These are phyloP conservation scores for Schizopygopsis pylzovi DNA, from an alignment of 2,797 vertebrate genomes.

Conservation along the genomic window DNA sequence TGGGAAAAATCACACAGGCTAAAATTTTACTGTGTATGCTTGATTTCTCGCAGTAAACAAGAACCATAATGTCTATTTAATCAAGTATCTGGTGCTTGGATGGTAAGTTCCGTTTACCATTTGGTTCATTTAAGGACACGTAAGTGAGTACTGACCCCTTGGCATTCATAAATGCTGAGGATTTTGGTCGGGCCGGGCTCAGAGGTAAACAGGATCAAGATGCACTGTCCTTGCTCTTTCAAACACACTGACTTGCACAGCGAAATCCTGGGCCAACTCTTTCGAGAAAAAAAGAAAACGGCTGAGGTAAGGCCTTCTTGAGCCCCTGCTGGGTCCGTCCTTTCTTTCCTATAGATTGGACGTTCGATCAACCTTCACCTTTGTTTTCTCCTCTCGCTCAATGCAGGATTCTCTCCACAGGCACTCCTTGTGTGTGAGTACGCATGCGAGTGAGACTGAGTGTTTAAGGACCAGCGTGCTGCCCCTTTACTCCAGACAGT, in stretches of 20 bases:
- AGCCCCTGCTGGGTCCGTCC: constrained; percentile 52
- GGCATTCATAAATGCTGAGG: constrained; percentile 2
- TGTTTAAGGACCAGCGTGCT: constrained; percentile 50
- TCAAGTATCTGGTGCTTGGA: neutral
- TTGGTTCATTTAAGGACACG: constrained; percentile 6
- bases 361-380: constrained; percentile 62
- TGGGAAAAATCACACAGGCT: neutral
- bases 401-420: constrained; percentile 45
- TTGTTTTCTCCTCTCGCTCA: constrained; percentile 50
- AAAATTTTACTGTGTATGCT: neutral
- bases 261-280: constrained; percentile 54
- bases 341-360: constrained; percentile 62
- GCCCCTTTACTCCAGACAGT: constrained; percentile 55
- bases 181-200: neutral
- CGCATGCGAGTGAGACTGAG: constrained; percentile 46
- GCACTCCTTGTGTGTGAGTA: constrained; percentile 39
- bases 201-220: constrained; percentile 38
- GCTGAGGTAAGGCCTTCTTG: constrained; percentile 56
- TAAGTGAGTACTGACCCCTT: neutral
- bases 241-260: constrained; percentile 50
- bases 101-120: constrained; percentile 2
- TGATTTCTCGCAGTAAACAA: constrained; percentile 8
- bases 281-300: constrained; percentile 27
- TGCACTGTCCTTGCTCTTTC: constrained; percentile 44
- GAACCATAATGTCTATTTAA: constrained; percentile 26